These are phyloP conservation scores for Fragum fragum DNA, from an alignment of 2,888 invertebrate genomes.

Conservation along the genomic window DNA sequence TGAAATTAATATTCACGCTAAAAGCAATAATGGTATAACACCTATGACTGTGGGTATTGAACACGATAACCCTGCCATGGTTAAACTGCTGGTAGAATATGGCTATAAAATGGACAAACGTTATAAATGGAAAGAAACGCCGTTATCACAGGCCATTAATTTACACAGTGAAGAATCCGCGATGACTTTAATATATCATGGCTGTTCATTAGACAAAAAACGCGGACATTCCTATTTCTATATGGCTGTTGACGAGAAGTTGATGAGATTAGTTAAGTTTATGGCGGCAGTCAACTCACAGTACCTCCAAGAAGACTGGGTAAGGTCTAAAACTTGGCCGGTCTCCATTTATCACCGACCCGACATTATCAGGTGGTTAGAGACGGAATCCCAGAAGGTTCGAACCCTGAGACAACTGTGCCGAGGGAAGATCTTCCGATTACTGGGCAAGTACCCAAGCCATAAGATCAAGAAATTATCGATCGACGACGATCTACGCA, in stretches of 20 bases:
- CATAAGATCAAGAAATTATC: conserved; percentile 75
- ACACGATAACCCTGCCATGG: conserved; percentile 81
- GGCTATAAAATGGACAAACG: conserved; percentile 81
- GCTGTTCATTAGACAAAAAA: conserved; percentile 74
- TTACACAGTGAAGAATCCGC: conserved; percentile 82
- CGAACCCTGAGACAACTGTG: conserved; percentile 74
- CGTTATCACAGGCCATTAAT: conserved; percentile 82
- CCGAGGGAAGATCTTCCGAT: conserved; percentile 73
- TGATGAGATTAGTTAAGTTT: conserved; percentile 75
- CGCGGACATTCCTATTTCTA: conserved; percentile 77
- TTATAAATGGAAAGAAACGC: conserved; percentile 82
- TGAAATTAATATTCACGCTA: conserved; percentile 76
- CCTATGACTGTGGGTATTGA: conserved; percentile 84
- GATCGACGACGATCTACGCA: conserved; percentile 71
- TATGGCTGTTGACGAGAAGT: conserved; percentile 79
- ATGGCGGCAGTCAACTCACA: conserved; percentile 77
- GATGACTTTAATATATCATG: conserved; percentile 81
- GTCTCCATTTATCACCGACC: conserved; percentile 81
- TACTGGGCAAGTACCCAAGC: conserved; percentile 74
- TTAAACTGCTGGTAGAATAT: conserved; percentile 77
- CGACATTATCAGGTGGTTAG: conserved; percentile 76
- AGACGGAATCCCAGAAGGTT: conserved; percentile 69
- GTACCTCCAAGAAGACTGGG: conserved; percentile 81
- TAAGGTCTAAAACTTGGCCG: conserved; percentile 74
- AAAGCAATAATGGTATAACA: conserved; percentile 80